Percentiles rank a stretch among this genome's conserved stretches.
phyloP scores from a whole-genome alignment of 2,113 vertebrate genomes.

The Pituophis catenifer region DNA sequence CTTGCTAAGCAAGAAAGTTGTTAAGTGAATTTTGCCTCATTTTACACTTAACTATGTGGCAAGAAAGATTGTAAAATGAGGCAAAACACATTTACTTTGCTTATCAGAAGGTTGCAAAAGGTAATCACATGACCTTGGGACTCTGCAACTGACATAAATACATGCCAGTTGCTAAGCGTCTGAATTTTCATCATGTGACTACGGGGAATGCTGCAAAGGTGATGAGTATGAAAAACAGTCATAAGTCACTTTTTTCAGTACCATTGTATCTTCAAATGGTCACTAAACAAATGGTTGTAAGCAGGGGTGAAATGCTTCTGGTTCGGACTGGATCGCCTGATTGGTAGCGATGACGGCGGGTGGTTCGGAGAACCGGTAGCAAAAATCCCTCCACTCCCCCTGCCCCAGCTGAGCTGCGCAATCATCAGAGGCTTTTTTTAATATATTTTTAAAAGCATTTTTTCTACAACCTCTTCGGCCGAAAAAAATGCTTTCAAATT shows the following conservation, averaged over 20 bases:
- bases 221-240: not conserved
- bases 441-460: no score
- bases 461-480: no score
- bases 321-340: no score
- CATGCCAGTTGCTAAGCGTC: not conserved
- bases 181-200: not conserved
- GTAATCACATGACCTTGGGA: not conserved
- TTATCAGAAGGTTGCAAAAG: not conserved
- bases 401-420: no score
- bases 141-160: not conserved
- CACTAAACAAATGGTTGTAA: not conserved
- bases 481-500: no score
- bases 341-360: no score
- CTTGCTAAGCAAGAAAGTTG: not conserved
- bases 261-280: not conserved
- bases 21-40: not conserved
- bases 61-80: no score
- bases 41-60: not conserved
- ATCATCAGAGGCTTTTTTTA: no score
- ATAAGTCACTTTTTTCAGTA: not conserved
- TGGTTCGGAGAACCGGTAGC: no score
- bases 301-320: no score
- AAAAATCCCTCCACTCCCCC: no score
- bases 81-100: not conserved
- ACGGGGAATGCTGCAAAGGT: not conserved